A percentile compares a stretch with the other conserved stretches of the same genome.
phyloP scores from a whole-genome alignment of 2,113 vertebrate species.

The Phrynocephalus versicolor region DNA sequence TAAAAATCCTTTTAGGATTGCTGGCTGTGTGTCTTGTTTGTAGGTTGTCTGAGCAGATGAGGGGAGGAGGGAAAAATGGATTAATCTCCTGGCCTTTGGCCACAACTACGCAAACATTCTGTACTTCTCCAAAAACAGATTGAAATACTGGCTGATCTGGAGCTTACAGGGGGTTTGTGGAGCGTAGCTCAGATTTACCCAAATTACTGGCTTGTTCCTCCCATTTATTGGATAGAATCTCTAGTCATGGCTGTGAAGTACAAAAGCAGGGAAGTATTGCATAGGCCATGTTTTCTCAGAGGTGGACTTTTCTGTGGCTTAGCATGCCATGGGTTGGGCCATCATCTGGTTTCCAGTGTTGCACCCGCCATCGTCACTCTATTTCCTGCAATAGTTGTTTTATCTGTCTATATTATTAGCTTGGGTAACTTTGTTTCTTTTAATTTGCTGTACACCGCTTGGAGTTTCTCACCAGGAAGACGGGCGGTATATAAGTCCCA shows the following conservation, averaged over 20 bases:
- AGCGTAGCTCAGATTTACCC: background rate
- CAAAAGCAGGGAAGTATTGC: background rate
- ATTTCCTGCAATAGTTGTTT: too few relatives aligned
- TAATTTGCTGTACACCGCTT: too few relatives aligned
- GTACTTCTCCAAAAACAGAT: slow-evolving; percentile 60
- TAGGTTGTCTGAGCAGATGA: slow-evolving; percentile 43
- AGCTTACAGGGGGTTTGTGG: slow-evolving; percentile 32
- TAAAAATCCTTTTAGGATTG: background rate
- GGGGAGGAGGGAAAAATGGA: background rate
- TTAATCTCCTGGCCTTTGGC: slow-evolving; percentile 47
- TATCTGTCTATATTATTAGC: too few relatives aligned
- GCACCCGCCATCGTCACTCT: too few relatives aligned
- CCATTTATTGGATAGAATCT: slow-evolving; percentile 2
- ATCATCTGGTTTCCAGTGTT: background rate
- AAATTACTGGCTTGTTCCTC: background rate
- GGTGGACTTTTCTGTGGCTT: background rate
- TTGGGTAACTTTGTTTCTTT: too few relatives aligned
- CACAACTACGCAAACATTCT: slow-evolving; percentile 39
- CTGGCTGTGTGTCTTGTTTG: slow-evolving; percentile 1
- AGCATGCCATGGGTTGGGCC: too few relatives aligned
- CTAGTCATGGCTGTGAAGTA: background rate
- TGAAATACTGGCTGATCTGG: slow-evolving; percentile 43
- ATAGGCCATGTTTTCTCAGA: background rate
- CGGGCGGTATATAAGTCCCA: too few relatives aligned
- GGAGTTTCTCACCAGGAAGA: too few relatives aligned